A percentile compares a stretch with the other conserved stretches of the same genome.
Conservation (phyloP, 2,888 invertebrate genomes). For the Drosophila niveifrons region DNA sequence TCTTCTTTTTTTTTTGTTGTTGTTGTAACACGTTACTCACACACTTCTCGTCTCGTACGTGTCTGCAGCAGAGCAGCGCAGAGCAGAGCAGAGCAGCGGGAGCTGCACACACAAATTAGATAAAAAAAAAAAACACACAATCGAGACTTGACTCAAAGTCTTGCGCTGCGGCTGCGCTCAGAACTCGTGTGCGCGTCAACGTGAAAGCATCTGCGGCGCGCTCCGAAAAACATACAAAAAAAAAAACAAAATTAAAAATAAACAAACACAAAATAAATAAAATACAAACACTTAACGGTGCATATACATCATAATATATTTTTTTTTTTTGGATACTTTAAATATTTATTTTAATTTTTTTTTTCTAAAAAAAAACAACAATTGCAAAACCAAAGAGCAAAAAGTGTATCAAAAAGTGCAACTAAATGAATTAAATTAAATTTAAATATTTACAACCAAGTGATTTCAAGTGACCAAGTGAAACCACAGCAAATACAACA, state of each 20-base stretch:
- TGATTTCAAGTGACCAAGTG: not conserved
- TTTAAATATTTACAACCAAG: not conserved
- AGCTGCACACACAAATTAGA: conserved; percentile 55
- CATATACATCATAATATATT: too few relatives aligned
- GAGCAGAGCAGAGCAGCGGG: conserved; percentile 33
- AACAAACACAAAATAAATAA: conserved; percentile 6
- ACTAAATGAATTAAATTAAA: conserved; percentile 18
- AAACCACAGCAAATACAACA: conserved; percentile 1
- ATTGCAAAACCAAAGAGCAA: conserved; percentile 49
- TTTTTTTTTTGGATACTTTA: conserved; percentile 15
- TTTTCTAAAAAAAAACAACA: conserved; percentile 14
- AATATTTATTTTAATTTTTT: conserved; percentile 50
- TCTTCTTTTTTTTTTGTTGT: conserved; percentile 27
- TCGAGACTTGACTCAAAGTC: conserved; percentile 51
- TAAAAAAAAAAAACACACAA: conserved; percentile 24
- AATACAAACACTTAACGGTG: conserved; percentile 48
- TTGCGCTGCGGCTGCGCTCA: conserved; percentile 81
- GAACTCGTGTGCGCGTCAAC: conserved; percentile 82
- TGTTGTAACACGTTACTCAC: not conserved
- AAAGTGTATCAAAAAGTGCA: conserved; percentile 57
- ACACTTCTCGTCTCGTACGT: conserved; percentile 1
- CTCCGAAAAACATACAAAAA: conserved; percentile 35
- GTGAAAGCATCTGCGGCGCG: conserved; percentile 76
- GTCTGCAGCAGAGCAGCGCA: conserved; percentile 23
- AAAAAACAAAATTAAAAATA: conserved; percentile 10